These are phyloP conservation scores for Danio rerio DNA, from an alignment of 2,113 vertebrate species.

Conservation along the genomic window GRCz12tu NC_133178.1:66832501-66833000, in stretches of 20 bases:
- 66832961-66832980: too few relatives aligned
- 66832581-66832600: slow-evolving; percentile 50
- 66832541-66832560: slow-evolving; percentile 38
- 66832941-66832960: too few relatives aligned
- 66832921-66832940: too few relatives aligned
- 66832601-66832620: slow-evolving; percentile 48
- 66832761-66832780: not conserved
- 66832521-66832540: slow-evolving; percentile 31
- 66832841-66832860: too few relatives aligned
- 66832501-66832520: slow-evolving; percentile 54
- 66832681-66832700: too few relatives aligned
- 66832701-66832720: not conserved
- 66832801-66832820: slow-evolving; percentile 17
- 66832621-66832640: slow-evolving; percentile 36
- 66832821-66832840: not conserved
- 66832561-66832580: slow-evolving; percentile 39
- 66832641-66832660: slow-evolving; percentile 36
- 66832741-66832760: not conserved
- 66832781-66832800: slow-evolving; percentile 34
- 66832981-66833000: too few relatives aligned
- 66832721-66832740: slow-evolving; percentile 41
- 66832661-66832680: slow-evolving; percentile 27
- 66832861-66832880: too few relatives aligned
- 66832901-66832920: too few relatives aligned
- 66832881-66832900: too few relatives aligned